Conservation (phyloP, 2,113 vertebrate species). For the Rhinoderma darwinii region DNA sequence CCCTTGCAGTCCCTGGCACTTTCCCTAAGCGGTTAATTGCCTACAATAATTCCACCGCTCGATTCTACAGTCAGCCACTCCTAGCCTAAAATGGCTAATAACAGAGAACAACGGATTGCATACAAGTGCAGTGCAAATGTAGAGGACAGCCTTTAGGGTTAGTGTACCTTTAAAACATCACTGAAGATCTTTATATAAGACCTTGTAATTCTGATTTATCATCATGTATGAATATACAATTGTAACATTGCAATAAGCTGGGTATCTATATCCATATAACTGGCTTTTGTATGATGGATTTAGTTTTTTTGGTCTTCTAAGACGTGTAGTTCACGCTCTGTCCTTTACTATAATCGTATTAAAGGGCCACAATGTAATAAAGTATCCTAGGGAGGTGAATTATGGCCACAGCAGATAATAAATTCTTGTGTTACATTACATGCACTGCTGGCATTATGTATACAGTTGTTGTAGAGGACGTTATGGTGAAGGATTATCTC, state of each 20-base stretch:
- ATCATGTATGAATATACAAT: neutral
- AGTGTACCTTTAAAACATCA: too few relatives aligned
- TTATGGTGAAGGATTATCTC: slow-evolving; percentile 35
- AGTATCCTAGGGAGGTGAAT: neutral
- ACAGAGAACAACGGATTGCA: neutral
- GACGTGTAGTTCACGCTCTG: neutral
- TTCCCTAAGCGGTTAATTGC: too few relatives aligned
- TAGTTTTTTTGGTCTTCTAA: neutral
- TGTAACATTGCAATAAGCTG: neutral
- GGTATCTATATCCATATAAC: neutral
- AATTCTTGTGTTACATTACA: neutral
- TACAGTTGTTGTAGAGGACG: slow-evolving; percentile 33
- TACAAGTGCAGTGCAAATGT: neutral
- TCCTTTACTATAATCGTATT: neutral
- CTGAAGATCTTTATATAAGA: too few relatives aligned
- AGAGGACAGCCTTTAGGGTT: neutral
- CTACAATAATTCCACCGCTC: too few relatives aligned
- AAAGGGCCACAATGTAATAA: neutral
- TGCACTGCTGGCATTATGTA: neutral
- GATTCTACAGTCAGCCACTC: neutral
- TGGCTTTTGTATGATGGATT: neutral
- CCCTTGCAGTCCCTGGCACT: too few relatives aligned
- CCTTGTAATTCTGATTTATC: too few relatives aligned
- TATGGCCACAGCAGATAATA: neutral
- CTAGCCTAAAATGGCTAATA: neutral